These are phyloP conservation scores for Eupithecia insigniata DNA, from an alignment of 2,888 invertebrate genomes.

Conservation along the genomic window DNA sequence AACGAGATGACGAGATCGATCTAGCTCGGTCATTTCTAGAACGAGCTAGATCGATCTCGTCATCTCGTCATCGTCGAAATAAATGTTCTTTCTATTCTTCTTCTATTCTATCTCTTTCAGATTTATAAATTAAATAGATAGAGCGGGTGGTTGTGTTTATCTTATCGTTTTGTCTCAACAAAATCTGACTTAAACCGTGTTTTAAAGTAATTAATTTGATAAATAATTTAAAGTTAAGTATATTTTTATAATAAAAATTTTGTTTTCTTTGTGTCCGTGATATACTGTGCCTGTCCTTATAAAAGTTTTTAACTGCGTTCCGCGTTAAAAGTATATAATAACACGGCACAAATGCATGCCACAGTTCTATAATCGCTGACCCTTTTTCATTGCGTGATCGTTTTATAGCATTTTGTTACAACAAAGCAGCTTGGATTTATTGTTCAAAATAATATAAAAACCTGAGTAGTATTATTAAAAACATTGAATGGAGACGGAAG, in stretches of 20 bases:
- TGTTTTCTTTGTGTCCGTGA: background rate
- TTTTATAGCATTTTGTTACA: background rate
- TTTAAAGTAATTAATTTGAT: too few relatives aligned
- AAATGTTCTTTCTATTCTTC: too few relatives aligned
- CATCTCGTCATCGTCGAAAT: too few relatives aligned
- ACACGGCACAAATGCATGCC: constrained; percentile 3
- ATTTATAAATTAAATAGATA: background rate
- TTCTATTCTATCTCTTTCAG: too few relatives aligned
- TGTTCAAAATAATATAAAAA: background rate
- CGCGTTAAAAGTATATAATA: background rate
- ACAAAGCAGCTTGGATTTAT: background rate
- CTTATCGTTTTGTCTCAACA: too few relatives aligned
- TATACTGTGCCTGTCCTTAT: background rate
- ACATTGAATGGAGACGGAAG: background rate
- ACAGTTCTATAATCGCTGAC: constrained; percentile 7
- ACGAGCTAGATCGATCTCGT: too few relatives aligned
- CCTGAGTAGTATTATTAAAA: background rate
- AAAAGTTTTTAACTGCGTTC: background rate
- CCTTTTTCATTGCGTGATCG: constrained; percentile 12
- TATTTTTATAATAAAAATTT: background rate
- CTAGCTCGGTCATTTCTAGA: too few relatives aligned
- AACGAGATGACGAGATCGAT: too few relatives aligned
- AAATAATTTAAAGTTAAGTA: too few relatives aligned
- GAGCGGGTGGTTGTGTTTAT: too few relatives aligned
- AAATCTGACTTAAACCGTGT: too few relatives aligned